Base-by-base conservation (phyloP, 1,140 invertebrate genomes). In the Zaprionus africanus region DNA sequence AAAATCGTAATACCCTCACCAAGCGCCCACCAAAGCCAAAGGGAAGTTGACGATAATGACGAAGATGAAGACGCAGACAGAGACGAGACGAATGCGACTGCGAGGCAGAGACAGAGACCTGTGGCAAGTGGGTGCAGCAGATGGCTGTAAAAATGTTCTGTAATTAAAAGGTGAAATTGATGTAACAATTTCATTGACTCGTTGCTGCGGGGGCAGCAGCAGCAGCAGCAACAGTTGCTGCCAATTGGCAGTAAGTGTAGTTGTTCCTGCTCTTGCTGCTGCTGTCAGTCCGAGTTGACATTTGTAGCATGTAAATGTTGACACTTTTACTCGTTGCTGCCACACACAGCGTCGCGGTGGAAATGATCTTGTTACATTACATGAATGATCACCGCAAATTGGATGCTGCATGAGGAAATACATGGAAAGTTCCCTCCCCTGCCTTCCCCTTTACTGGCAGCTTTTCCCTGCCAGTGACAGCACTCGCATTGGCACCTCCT, bases 371-470 rank as follows among this genome's bases (percentile, higher is more conserved):
- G 85, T 90, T 90, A 72, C 84, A 73, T 86, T 88, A 90, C 85
- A 90, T 90, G 86, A 90, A 90, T 90, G 85, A 90, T 90, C 86
- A 90, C 85, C 85, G 74, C 85, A 90, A 90, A 90, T 90, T 90
- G 85, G 85, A 61, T 79, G 79, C 76, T 36, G 56, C 71, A 88
- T 84, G 73, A 82, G 85, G 79, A 90, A 90, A 66, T 58, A 57
- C 74, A 72, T 61, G 67, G 64, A 81, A 78, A 81, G 79, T 81
- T 17, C 78, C 76, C 69, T 59, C 58, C 64, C 64, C 22, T 22
- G 22, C 22, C 22, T 22, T 2, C 22, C 22, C 22, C 12, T 26
- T n/a, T 51, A 13, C 69, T 19, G 15, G 62, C 67, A 77, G 69
- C 73, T 79, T 76, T 79, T 41, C 61, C 19, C 51, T 58, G 54